phyloP scores from a whole-genome alignment of 2,797 vertebrate species.

The Macrochelys suwanniensis region DNA sequence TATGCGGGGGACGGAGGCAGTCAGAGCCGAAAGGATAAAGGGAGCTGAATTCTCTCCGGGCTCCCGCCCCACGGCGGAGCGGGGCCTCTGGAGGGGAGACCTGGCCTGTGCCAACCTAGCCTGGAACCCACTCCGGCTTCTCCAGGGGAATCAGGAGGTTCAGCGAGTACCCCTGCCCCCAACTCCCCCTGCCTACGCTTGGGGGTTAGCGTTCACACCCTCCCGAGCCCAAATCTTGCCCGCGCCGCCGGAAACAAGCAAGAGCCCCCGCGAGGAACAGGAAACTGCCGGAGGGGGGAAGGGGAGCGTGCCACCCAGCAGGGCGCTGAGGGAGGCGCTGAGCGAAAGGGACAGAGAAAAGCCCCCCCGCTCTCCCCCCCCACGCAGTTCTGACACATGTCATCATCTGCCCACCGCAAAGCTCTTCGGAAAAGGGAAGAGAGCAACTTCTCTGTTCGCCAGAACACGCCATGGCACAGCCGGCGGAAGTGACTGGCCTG shows the following conservation, averaged over 20 bases:
- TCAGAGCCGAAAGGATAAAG: too few relatives aligned
- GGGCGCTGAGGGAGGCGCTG: accelerated
- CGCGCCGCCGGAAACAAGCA: accelerated
- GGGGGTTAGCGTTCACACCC: accelerated
- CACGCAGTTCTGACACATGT: background rate
- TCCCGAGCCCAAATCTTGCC: background rate
- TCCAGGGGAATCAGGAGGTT: too few relatives aligned
- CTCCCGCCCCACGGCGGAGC: too few relatives aligned
- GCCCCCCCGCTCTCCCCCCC: too few relatives aligned
- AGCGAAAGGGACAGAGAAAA: background rate
- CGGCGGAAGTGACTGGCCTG: background rate
- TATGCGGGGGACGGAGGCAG: too few relatives aligned
- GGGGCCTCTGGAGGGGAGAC: too few relatives aligned
- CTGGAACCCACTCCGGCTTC: background rate
- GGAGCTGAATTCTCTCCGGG: too few relatives aligned
- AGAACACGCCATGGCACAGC: background rate
- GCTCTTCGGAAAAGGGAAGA: background rate
- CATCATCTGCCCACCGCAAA: background rate
- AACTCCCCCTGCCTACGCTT: accelerated
- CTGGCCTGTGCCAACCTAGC: too few relatives aligned
- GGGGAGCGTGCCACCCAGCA: background rate
- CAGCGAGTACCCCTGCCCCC: too few relatives aligned
- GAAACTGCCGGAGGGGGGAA: background rate
- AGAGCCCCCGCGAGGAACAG: too few relatives aligned
- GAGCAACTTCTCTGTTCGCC: background rate